Conservation (phyloP, 2,113 vertebrate genomes). For the Penelope pileata region DNA sequence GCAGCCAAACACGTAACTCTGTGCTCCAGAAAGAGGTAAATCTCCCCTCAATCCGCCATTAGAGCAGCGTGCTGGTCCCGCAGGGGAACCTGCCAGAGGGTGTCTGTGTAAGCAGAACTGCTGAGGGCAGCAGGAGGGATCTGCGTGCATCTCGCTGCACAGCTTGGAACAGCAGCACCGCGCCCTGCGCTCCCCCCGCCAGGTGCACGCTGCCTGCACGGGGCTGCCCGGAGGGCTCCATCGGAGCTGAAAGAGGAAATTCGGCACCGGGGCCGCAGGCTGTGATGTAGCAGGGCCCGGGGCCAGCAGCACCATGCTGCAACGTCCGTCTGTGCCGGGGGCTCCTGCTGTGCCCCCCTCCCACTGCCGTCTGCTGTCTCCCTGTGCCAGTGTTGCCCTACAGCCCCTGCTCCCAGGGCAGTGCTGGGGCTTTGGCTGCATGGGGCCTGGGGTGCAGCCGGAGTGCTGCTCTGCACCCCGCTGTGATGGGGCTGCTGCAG, state of each 20-base stretch:
- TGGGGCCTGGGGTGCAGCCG: not conserved
- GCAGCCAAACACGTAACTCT: not conserved
- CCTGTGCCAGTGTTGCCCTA: not conserved
- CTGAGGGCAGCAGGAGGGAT: not conserved
- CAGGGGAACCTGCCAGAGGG: not conserved
- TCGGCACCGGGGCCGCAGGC: not conserved
- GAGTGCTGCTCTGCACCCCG: accelerated
- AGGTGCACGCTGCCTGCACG: accelerated
- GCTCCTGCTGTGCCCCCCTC: not conserved
- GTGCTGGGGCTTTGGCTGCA: no score
- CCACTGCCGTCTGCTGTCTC: not conserved
- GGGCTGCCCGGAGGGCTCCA: no score
- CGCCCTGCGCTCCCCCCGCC: no score
- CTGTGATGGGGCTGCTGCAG: accelerated
- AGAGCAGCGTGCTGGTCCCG: accelerated
- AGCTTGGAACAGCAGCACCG: no score
- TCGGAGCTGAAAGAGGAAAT: not conserved
- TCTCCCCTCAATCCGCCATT: not conserved
- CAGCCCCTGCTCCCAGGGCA: not conserved
- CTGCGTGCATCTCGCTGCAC: no score
- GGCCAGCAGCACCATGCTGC: accelerated
- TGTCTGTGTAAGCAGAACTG: not conserved
- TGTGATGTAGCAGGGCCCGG: not conserved
- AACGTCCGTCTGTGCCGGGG: not conserved
- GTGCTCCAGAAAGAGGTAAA: not conserved